Conservation (phyloP, 2,888 invertebrate genomes). For the Microdon myrmicae region DNA sequence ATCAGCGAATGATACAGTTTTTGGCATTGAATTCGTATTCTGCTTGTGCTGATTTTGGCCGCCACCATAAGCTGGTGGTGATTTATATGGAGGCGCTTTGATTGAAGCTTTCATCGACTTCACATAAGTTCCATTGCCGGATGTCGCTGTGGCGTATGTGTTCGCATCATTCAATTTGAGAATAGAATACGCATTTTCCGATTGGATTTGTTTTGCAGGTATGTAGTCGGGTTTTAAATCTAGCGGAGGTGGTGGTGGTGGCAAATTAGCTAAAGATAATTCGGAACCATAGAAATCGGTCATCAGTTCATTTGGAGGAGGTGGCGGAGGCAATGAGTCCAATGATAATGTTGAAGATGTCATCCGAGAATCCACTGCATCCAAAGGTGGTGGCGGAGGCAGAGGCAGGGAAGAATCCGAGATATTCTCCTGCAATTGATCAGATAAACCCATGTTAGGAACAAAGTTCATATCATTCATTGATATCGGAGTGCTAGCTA, state of each 20-base stretch:
- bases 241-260: constrained; percentile 75
- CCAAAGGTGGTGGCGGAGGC: constrained; percentile 74
- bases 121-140: constrained; percentile 37
- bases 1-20: constrained; percentile 66
- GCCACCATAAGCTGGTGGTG: constrained; percentile 65
- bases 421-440: constrained; percentile 58
- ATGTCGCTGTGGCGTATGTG: constrained; percentile 29
- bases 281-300: constrained; percentile 73
- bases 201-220: constrained; percentile 44
- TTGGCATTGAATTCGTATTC: constrained; percentile 54
- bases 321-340: constrained; percentile 84
- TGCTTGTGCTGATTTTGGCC: constrained; percentile 36
- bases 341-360: constrained; percentile 81
- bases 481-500: constrained; percentile 61
- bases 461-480: constrained; percentile 44
- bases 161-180: constrained; percentile 45
- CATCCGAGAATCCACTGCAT: constrained; percentile 67
- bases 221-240: constrained; percentile 53
- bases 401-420: constrained; percentile 72
- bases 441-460: constrained; percentile 50
- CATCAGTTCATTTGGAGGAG: constrained; percentile 71
- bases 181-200: constrained; percentile 34
- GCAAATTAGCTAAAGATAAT: constrained; percentile 75
- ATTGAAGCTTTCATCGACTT: constrained; percentile 56
- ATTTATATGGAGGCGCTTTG: constrained; percentile 66